These are phyloP conservation scores for Craniophora ligustri DNA, from an alignment of 2,888 invertebrate genomes.

Conservation along the genomic window DNA sequence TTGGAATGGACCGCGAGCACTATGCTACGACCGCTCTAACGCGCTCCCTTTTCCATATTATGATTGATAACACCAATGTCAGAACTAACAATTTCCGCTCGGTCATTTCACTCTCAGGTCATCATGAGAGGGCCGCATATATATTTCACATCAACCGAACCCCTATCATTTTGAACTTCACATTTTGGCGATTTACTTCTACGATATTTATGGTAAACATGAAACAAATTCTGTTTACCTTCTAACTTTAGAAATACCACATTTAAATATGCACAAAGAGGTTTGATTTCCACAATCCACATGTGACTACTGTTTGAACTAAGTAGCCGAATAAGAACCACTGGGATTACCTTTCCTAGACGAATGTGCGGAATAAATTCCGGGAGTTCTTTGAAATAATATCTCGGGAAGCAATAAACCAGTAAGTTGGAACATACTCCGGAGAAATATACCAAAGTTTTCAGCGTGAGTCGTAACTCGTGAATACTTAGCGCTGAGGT, in stretches of 20 bases:
- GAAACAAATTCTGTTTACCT: neutral
- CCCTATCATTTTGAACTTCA: neutral
- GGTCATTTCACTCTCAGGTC: slow-evolving; percentile 32
- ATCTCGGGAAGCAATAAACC: slow-evolving; percentile 85
- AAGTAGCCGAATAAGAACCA: slow-evolving; percentile 81
- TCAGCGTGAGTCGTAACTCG: slow-evolving; percentile 74
- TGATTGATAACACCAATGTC: slow-evolving; percentile 41
- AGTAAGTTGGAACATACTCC: slow-evolving; percentile 83
- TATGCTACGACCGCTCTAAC: slow-evolving; percentile 21
- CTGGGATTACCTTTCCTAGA: slow-evolving; percentile 79
- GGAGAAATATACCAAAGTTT: slow-evolving; percentile 84
- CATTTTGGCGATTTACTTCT: neutral
- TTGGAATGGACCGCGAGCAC: neutral
- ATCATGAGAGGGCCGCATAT: slow-evolving; percentile 18
- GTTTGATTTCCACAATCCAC: slow-evolving; percentile 64
- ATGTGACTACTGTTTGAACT: slow-evolving; percentile 74
- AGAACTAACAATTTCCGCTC: slow-evolving; percentile 23
- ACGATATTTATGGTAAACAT: neutral
- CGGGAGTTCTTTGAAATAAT: slow-evolving; percentile 86
- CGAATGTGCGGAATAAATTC: slow-evolving; percentile 83
- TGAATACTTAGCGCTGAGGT: slow-evolving; percentile 68
- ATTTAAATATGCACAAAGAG: slow-evolving; percentile 66
- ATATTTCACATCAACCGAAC: slow-evolving; percentile 17
- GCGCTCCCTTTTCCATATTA: slow-evolving; percentile 21
- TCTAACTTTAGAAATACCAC: slow-evolving; percentile 28